These are phyloP conservation scores for Lepus europaeus DNA, from an alignment of 2,113 vertebrate species.

Conservation along the genomic window DNA sequence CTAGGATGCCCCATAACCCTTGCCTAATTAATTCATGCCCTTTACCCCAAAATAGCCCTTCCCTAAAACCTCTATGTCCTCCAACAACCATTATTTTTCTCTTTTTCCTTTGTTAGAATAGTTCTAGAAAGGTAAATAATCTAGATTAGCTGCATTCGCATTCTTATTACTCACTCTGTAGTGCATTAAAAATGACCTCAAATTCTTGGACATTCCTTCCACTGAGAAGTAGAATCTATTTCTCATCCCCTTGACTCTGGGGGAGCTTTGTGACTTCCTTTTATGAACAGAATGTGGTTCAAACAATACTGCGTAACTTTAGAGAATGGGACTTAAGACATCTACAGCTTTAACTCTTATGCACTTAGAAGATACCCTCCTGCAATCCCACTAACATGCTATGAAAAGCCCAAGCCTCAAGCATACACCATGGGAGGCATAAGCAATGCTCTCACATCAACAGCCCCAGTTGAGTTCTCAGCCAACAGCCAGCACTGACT, in stretches of 20 bases:
- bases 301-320: background rate
- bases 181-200: background rate
- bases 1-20: background rate
- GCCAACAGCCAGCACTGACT: background rate
- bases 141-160: background rate
- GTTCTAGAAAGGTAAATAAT: background rate
- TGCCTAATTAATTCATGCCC: background rate
- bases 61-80: background rate
- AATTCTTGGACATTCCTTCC: background rate
- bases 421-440: background rate
- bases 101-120: background rate
- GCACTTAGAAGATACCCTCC: background rate
- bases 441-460: background rate
- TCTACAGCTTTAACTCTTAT: background rate
- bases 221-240: background rate
- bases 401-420: background rate
- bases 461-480: background rate
- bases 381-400: background rate
- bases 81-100: background rate
- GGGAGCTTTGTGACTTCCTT: background rate
- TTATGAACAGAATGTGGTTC: background rate
- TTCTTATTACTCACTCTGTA: background rate
- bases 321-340: conserved; percentile 20
- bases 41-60: background rate
- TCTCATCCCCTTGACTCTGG: background rate